Percentiles rank a stretch among this genome's conserved stretches.
phyloP scores from a whole-genome alignment of 2,888 invertebrate genomes.

The Hydraecia micacea region DNA sequence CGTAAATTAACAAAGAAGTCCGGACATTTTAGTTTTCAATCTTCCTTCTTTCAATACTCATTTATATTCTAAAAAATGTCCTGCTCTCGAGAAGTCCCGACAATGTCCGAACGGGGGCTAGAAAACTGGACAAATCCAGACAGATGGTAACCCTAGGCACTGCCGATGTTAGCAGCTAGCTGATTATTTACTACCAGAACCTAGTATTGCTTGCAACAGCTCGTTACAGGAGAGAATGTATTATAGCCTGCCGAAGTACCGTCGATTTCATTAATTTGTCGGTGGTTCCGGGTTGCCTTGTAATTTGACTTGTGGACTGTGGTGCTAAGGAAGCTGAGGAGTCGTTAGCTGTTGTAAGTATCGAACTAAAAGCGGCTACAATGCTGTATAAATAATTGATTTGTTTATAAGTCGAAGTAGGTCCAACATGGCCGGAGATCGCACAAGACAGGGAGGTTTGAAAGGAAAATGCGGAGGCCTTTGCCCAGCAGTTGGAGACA shows the following conservation, averaged over 20 bases:
- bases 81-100: too few relatives aligned
- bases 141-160: conserved; percentile 21
- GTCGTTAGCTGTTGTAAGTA: conserved; percentile 24
- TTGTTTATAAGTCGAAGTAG: background rate
- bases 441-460: background rate
- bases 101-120: background rate
- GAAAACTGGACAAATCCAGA: background rate
- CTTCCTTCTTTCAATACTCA: too few relatives aligned
- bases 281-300: conserved; percentile 49
- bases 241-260: conserved; percentile 27
- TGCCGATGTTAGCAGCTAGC: conserved; percentile 66
- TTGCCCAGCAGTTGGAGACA: background rate
- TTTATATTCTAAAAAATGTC: background rate
- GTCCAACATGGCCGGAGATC: background rate
- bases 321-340: background rate
- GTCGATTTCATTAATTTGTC: conserved; percentile 55
- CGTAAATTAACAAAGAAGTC: background rate
- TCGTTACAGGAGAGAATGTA: conserved; percentile 48
- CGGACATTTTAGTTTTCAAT: background rate
- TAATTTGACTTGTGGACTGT: conserved; percentile 3
- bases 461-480: background rate
- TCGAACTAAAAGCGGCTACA: conserved; percentile 1
- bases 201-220: conserved; percentile 44
- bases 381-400: background rate
- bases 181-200: conserved; percentile 70